A percentile compares a stretch with the other conserved stretches of the same genome.
These are phyloP conservation scores for Lasius platythorax DNA, from an alignment of 2,888 invertebrate species.

Conservation along the genomic window DNA sequence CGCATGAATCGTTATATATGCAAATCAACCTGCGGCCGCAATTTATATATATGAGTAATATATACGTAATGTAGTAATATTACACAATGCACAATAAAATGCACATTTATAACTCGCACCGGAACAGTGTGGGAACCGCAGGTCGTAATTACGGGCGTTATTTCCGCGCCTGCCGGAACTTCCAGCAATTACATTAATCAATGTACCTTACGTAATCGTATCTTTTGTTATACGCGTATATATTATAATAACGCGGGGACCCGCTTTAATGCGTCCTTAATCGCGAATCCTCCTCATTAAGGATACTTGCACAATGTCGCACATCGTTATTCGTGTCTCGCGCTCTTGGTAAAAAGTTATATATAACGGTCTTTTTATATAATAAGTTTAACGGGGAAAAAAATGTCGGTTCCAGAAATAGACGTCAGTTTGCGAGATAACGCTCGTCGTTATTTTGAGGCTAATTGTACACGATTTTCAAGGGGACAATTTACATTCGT, in stretches of 20 bases:
- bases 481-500: conserved; percentile 1
- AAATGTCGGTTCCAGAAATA: not conserved
- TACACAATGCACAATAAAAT: conserved; percentile 46
- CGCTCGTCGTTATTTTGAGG: not conserved
- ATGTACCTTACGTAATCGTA: conserved; percentile 66
- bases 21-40: not conserved
- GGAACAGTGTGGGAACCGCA: conserved; percentile 63
- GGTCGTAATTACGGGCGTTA: conserved; percentile 64
- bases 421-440: not conserved
- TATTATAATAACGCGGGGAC: conserved; percentile 8
- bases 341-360: not conserved
- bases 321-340: not conserved
- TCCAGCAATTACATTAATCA: conserved; percentile 70
- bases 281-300: not conserved
- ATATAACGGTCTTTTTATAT: not conserved
- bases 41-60: conserved; percentile 14
- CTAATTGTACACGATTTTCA: not conserved
- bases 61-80: conserved; percentile 21
- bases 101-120: conserved; percentile 32
- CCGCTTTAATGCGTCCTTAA: conserved; percentile 48
- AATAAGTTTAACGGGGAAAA: not conserved
- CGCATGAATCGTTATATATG: conserved; percentile 9
- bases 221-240: conserved; percentile 57
- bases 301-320: conserved; percentile 4
- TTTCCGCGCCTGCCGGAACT: conserved; percentile 73